Base-by-base conservation (phyloP, 2,797 vertebrate species). In the Tarsius wallacei region DNA sequence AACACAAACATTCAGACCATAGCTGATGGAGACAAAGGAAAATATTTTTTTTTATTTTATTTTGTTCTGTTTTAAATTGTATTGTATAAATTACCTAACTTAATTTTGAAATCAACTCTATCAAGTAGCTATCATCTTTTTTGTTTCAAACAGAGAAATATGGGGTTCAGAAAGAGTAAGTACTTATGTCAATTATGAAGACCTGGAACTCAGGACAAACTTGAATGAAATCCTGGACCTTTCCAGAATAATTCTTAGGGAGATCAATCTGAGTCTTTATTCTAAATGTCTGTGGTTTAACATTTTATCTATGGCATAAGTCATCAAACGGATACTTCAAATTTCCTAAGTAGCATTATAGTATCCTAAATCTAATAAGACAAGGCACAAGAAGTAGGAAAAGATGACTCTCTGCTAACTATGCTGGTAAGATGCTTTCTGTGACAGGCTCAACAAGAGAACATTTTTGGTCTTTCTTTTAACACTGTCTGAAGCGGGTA, bases 401-500 rank as follows among this genome's bases (percentile, higher is more conserved):
- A 98, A 99, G 98, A 98, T 98, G 98, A 98, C 98, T 98, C 98
- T 99, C 98, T 98, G 97, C 98, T 98, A 98, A 96, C 88, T 71
- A 96, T 95, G 97, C 97, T 97, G 97, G 97, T 98, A 97, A 97
- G 96, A 96, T 98, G 98, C 98, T 98, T 98, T 97, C 98, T 98
- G 98, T 99, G 99, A 99, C 98, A 97, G 97, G 98, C 95, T 98
- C 98, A 98, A 99, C 99, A 99, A 99, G 98, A 99, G 99, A 99
- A 99, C 99, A 99, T 99, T 99, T 98, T 98, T 98, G 97, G 93
- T 98, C 94, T 98, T 98, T 99, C 98, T 99, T 98, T 98, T 98
- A 98, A 98, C 98, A 99, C 99, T 97, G 98, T 98, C 98, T 99
- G 98, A 97, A 98, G 96, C 95, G 97, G 98, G 97, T 97, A 91